Conservation (phyloP, 2,888 invertebrate species). For the Nysson spinosus region DNA sequence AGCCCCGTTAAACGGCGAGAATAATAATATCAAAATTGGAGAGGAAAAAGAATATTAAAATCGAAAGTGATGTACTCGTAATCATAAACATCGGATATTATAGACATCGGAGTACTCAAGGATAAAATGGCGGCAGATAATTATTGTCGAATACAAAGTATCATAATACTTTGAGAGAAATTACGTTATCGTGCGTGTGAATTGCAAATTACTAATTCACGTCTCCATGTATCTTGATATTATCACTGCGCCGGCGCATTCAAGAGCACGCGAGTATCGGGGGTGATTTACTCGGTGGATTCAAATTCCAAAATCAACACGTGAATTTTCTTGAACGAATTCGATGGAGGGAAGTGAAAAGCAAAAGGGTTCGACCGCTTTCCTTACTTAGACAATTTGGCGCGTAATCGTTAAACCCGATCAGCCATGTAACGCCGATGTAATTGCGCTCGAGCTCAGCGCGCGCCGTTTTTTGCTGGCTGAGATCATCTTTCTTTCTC, state of each 20-base stretch:
- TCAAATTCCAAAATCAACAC: too few relatives aligned
- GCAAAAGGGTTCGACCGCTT: slow-evolving; percentile 20
- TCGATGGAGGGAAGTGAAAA: slow-evolving; percentile 11
- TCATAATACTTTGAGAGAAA: slow-evolving; percentile 6
- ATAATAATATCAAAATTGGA: background rate
- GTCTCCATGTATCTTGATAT: slow-evolving; percentile 30
- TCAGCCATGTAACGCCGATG: slow-evolving; percentile 35
- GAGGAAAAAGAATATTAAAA: background rate
- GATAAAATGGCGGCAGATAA: slow-evolving; percentile 4
- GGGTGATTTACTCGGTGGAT: slow-evolving; percentile 22
- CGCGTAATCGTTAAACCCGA: slow-evolving; percentile 42
- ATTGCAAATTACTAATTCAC: slow-evolving; percentile 42
- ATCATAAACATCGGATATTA: background rate
- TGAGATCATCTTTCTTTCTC: slow-evolving; percentile 50
- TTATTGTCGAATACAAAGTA: slow-evolving; percentile 1
- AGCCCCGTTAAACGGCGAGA: too few relatives aligned
- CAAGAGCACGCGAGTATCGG: background rate
- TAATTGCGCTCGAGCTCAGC: slow-evolving; percentile 25
- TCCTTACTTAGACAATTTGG: slow-evolving; percentile 25
- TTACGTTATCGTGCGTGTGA: slow-evolving; percentile 33
- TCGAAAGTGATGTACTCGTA: background rate
- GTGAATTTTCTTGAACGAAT: slow-evolving; percentile 10
- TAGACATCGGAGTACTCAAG: background rate
- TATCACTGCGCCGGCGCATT: slow-evolving; percentile 19
- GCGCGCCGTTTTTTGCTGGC: slow-evolving; percentile 42